Evolutionary conservation across 2,113 vertebrate species (phyloP), one percentile per base, ranked within the genome.

Genomic region (Dascyllus trimaculatus): DNA sequence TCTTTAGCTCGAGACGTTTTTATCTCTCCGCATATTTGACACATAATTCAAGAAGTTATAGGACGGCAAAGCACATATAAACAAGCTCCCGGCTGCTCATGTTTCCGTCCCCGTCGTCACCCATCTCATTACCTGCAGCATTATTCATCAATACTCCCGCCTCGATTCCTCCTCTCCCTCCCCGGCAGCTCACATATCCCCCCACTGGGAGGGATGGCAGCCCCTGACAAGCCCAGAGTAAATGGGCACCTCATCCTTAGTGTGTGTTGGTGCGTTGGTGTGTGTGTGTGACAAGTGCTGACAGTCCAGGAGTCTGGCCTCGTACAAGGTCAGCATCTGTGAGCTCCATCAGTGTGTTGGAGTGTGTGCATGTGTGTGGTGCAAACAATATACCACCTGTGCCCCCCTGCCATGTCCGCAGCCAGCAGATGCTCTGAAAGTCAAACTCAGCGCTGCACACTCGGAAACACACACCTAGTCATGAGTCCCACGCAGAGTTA

Each of bases 351-450:
- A 81, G 78, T 65, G 65, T 85, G 78, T 81, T 25, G 35, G 57
- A 53, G 51, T 67, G 53, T 53, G 67, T 22, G 59, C 68, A 70
- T 80, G 82, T 82, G 73, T 81, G 86, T 53, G 87, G 51, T 72
- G 81, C 78, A 88, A 88, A 92, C 89, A 91, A 93, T 93, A 87
- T 80, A 91, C 89, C 92, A 93, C 89, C 90, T 93, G 91, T 92
- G 89, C 88, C 85, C 91, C 86, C 90, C 91, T 78, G 89, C 91
- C 84, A 90, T 87, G 89, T 80, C 89, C 17, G 64, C 88, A 89
- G 76, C 85, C 84, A 91, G 87, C 92, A 93, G 92, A 93, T 91
- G 92, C 91, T 93, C 89, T 91, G 89, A 93, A 93, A 92, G 91
- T 93, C 92, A 93, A 91, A 83, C 79, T 67, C 73, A 46, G 70